A percentile compares a stretch with the other conserved stretches of the same genome.
These are phyloP conservation scores for Corythornis leucogaster DNA, from an alignment of 2,797 vertebrate species.

Conservation along the genomic window DNA sequence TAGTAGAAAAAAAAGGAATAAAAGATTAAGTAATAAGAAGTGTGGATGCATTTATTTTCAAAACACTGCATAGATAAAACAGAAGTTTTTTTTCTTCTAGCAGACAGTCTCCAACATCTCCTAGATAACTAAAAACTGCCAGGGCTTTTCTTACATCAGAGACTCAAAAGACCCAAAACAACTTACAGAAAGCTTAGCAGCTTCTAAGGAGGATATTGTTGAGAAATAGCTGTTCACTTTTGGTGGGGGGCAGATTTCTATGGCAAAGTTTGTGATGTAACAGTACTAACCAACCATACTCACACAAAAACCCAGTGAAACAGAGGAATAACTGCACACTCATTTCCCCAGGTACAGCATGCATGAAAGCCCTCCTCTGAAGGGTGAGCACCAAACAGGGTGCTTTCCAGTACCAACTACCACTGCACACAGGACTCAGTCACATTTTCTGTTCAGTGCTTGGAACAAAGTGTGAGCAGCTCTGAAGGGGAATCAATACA, in stretches of 20 bases:
- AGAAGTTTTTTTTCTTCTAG: neutral
- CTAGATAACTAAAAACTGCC: neutral
- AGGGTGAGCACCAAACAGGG: neutral
- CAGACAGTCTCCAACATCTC: neutral
- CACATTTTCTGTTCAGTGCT: neutral
- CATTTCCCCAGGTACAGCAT: neutral
- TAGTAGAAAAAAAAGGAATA: neutral
- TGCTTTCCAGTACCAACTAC: neutral
- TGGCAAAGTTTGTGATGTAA: neutral
- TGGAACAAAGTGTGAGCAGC: neutral
- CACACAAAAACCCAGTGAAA: neutral
- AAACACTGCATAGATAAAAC: neutral
- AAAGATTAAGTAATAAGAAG: neutral
- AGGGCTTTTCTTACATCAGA: neutral
- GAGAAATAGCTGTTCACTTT: neutral
- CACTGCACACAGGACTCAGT: neutral
- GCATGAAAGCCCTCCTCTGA: neutral
- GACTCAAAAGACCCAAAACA: neutral
- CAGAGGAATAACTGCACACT: neutral
- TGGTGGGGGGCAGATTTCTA: neutral
- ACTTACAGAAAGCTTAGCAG: neutral
- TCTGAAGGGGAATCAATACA: neutral
- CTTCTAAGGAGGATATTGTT: neutral
- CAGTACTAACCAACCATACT: neutral
- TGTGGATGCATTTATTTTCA: neutral